Base-by-base conservation (phyloP, 1,140 invertebrate species). In the Brachionus paranguensis region DNA sequence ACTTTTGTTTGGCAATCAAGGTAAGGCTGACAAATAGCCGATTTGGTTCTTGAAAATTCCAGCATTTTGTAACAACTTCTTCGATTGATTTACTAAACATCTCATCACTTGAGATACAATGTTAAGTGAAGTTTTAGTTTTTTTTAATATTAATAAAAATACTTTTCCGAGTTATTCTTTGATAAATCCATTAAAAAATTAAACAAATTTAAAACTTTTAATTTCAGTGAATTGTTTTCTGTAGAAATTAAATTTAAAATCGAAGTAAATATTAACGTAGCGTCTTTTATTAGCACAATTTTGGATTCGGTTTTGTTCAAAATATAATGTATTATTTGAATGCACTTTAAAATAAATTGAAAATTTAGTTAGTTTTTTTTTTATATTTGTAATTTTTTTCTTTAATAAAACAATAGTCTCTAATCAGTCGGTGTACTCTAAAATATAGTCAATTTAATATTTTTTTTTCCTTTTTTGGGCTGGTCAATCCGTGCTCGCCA, bases 201-300 rank as follows among this genome's bases (percentile, higher is more conserved):
- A n/a, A 76, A 76, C 45, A 76, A 76, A 76, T 50, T 76, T 29
- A 76, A 50, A 12, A 47, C 43, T 76, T 76, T 76, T 76, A 45
- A 29, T 76, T 50, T 76, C 3, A 76, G 20, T 50, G 24, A 50
- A 27, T 29, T 47, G 24, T 29, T 50, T 10, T 76, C 72, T 29
- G 17, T 76, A 1, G 20, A 29, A 12, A 76, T 24, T 24, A 76
- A 64, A 12, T 27, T 47, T 45, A 81, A 47, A 17, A 81, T 60
- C 6, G 78, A 29, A 17, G 6, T 29, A 27, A 60, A 81, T n/a
- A 81, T 33, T 6, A 12, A 7, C 12, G 27, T n/a, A 37, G 27
- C 50, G 14, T 81, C 78, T 68, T 64, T 81, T 4, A 60, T 0
- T 1, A 81, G n/a, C 12, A 64, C n/a, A 41, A 3, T 8, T 43